Evolutionary conservation across 2,797 vertebrate genomes (phyloP), one percentile per base, ranked within the genome.

Genomic region (Arnoldichthys spilopterus): DNA sequence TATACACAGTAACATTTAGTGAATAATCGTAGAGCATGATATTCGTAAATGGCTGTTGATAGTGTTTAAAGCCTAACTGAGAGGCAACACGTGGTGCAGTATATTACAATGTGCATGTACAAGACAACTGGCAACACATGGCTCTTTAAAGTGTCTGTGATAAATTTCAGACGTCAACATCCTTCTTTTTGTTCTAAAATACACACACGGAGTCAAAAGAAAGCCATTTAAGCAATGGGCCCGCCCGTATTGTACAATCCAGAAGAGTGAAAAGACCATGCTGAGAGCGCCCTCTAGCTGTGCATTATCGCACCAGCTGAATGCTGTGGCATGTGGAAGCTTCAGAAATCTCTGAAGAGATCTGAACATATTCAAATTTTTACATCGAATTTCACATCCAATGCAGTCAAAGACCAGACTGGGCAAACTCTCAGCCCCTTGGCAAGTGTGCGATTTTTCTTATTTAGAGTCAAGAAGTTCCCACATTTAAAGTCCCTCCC

Each of bases 1-100:
- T 74, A 80, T 80, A 66, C 81, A 82, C 76, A 83, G 51, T 58
- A 75, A 80, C 75, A 82, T 79, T 61, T 64, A 68, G 12, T 61
- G 74, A 68, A 53, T 72, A 71, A 74, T 67, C 3, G 11, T 16
- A 61, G 37, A 64, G 61, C 66, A 78, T 73, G 67, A 76, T 67
- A 70, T 71, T 58, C 45, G 64, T 75, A 30, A 80, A 63, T 47
- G 49, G 49, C 58, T 78, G n/a, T 59, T 58, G 74, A 47, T 56
- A 56, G 12, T 78, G 28, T 56, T 74, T 71, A 37, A 32, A 66
- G 51, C 54, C 63, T 67, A 64, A 72, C 30, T 40, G 12, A 8
- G 69, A 74, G 64, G 80, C 34, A 70, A 78, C 66, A 82, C 58
- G 78, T 72, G 34, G 56, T 74, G 63, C 30, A 69, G 34, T 81